phyloP scores from a whole-genome alignment of 2,888 invertebrate species.

The Tetropium fuscum region DNA sequence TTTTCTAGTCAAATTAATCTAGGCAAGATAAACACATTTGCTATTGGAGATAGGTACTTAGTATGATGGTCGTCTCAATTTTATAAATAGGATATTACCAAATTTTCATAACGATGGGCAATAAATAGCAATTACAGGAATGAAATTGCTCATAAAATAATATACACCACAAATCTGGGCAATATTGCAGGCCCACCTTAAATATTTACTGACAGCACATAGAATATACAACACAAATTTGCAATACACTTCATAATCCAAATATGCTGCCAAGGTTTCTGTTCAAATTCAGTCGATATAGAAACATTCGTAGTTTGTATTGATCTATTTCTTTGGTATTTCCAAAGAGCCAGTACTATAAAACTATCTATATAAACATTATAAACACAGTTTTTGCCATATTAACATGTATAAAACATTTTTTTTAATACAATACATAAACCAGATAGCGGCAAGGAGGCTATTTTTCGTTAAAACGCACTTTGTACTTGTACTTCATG shows the following conservation, averaged over 20 bases:
- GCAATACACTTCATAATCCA: slow-evolving; percentile 20
- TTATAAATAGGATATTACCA: slow-evolving; percentile 13
- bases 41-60: slow-evolving; percentile 1
- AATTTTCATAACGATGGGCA: neutral
- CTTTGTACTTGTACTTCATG: slow-evolving; percentile 22
- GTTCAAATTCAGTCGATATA: slow-evolving; percentile 33
- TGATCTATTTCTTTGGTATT: slow-evolving; percentile 42
- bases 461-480: slow-evolving; percentile 28
- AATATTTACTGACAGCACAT: slow-evolving; percentile 5
- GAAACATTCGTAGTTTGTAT: slow-evolving; percentile 33
- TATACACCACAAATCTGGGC: slow-evolving; percentile 5
- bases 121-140: slow-evolving; percentile 14
- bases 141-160: slow-evolving; percentile 3
- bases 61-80: slow-evolving; percentile 15
- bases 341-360: slow-evolving; percentile 40
- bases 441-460: slow-evolving; percentile 25
- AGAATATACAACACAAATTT: slow-evolving; percentile 17
- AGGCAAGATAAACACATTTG: slow-evolving; percentile 24
- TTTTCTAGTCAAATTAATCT: neutral
- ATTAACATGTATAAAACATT: slow-evolving; percentile 33
- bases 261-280: slow-evolving; percentile 18
- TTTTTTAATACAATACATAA: slow-evolving; percentile 34
- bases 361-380: slow-evolving; percentile 41
- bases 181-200: slow-evolving; percentile 11
- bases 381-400: slow-evolving; percentile 32